Evolutionary conservation across 1,140 invertebrate genomes (phyloP).

Genomic region (Physella acuta): DNA sequence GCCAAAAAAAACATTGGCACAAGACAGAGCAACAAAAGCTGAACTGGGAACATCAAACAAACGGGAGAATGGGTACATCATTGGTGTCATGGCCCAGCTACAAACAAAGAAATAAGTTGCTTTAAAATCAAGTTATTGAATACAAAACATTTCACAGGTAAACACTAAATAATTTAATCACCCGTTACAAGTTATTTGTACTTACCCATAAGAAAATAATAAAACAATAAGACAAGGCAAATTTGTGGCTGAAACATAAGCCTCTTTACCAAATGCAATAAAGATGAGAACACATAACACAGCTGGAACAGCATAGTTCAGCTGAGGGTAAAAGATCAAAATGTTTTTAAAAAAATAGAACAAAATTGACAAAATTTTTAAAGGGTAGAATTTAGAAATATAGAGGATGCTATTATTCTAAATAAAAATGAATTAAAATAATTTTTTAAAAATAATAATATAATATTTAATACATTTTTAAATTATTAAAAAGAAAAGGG

Average conservation of each 20-base stretch:
- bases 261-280: constrained; percentile 64
- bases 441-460: too few relatives aligned
- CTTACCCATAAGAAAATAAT: constrained; percentile 67
- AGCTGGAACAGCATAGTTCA: constrained; percentile 65
- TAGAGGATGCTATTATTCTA: too few relatives aligned
- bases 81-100: constrained; percentile 66
- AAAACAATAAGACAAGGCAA: constrained; percentile 61
- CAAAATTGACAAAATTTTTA: too few relatives aligned
- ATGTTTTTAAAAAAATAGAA: too few relatives aligned
- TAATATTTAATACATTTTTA: too few relatives aligned
- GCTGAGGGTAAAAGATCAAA: constrained; percentile 42
- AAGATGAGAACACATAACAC: constrained; percentile 65
- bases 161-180: too few relatives aligned
- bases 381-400: too few relatives aligned
- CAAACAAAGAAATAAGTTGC: too few relatives aligned
- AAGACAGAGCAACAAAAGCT: constrained; percentile 72
- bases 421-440: too few relatives aligned
- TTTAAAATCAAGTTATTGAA: too few relatives aligned
- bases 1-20: constrained; percentile 72
- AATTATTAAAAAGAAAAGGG: too few relatives aligned
- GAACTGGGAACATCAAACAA: constrained; percentile 69
- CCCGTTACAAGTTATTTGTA: background rate
- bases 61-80: constrained; percentile 70
- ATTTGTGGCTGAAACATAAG: constrained; percentile 65
- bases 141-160: too few relatives aligned